phyloP scores from a whole-genome alignment of 2,797 vertebrate species.

The Enteromius anoplus region DNA sequence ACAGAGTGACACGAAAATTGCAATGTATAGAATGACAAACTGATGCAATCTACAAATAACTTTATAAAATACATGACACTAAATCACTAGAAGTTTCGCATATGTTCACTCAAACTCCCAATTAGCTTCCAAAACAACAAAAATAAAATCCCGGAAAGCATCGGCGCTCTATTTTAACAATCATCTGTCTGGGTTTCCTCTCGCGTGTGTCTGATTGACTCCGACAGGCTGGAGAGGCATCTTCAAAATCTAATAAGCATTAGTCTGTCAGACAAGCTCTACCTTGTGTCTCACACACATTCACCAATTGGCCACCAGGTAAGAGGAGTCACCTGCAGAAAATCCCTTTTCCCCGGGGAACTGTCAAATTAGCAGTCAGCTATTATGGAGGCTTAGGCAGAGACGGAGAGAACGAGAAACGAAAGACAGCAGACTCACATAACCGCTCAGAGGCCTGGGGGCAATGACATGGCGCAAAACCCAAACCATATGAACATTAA shows the following conservation, averaged over 20 bases:
- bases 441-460: slow-evolving; percentile 46
- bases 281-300: slow-evolving; percentile 37
- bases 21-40: slow-evolving; percentile 19
- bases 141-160: slow-evolving; percentile 2
- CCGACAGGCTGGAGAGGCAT: slow-evolving; percentile 42
- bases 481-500: slow-evolving; percentile 67
- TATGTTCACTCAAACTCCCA: not conserved
- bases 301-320: slow-evolving; percentile 53
- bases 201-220: slow-evolving; percentile 50
- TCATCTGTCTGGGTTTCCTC: slow-evolving; percentile 31
- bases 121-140: slow-evolving; percentile 18
- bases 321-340: slow-evolving; percentile 62
- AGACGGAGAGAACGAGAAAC: slow-evolving; percentile 24
- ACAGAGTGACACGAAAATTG: slow-evolving; percentile 19
- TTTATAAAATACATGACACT: not conserved
- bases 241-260: slow-evolving; percentile 50
- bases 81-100: not conserved
- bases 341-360: slow-evolving; percentile 54
- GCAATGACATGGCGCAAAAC: slow-evolving; percentile 52
- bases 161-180: slow-evolving; percentile 12
- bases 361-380: slow-evolving; percentile 64
- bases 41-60: slow-evolving; percentile 17
- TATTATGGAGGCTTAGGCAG: slow-evolving; percentile 55
- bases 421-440: slow-evolving; percentile 45
- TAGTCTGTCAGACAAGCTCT: slow-evolving; percentile 44